These are phyloP conservation scores for Carduelis carduelis DNA, from an alignment of 2,797 vertebrate species.

Conservation along the genomic window DNA sequence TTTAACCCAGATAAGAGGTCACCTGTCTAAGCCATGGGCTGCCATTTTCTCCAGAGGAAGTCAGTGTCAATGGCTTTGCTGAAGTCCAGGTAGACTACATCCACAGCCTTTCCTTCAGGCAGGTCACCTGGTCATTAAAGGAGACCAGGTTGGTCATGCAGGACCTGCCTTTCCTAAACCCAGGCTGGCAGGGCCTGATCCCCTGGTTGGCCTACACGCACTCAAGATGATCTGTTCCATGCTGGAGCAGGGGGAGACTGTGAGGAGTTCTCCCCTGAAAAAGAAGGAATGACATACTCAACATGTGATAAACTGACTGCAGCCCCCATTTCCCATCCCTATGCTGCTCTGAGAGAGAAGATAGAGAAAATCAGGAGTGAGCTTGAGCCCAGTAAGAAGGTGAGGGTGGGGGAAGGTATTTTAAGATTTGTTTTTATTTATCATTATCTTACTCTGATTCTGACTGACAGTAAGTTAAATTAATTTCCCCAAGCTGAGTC, in stretches of 20 bases:
- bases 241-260: background rate
- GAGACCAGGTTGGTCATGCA: background rate
- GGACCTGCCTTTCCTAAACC: background rate
- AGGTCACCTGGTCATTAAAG: background rate
- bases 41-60: background rate
- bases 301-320: background rate
- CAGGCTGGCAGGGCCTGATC: background rate
- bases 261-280: background rate
- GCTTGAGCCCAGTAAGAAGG: background rate
- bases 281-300: background rate
- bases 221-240: background rate
- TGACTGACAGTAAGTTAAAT: background rate
- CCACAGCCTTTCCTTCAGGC: background rate
- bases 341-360: background rate
- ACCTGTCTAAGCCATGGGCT: too few species aligned
- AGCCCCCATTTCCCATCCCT: background rate
- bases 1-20: background rate
- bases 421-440: background rate
- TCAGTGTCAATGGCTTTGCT: background rate
- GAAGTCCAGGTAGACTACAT: background rate
- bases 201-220: rapidly evolving
- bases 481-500: background rate
- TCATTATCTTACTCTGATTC: background rate
- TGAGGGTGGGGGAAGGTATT: background rate
- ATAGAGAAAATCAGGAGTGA: background rate